Evolutionary conservation across 2,888 invertebrate genomes (phyloP).

Genomic region (Hermaeophaga mercurialis): DNA sequence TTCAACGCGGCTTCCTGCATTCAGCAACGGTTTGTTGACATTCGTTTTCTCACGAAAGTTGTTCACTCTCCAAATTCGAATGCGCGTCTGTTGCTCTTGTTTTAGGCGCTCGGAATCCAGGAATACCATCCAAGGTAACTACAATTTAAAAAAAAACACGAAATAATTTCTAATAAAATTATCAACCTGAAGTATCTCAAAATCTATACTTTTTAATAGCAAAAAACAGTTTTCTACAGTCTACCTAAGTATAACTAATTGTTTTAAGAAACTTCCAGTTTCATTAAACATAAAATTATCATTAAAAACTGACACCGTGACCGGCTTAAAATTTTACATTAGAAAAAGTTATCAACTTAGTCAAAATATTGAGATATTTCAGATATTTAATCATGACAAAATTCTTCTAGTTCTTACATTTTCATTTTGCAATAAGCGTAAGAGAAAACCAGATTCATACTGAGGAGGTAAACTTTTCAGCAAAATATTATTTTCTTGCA

Average conservation of each 20-base stretch:
- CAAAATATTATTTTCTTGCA: slow-evolving; percentile 71
- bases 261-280: not conserved
- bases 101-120: slow-evolving; percentile 65
- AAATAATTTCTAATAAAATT: not conserved
- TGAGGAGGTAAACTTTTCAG: slow-evolving; percentile 74
- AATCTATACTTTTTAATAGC: too few relatives aligned
- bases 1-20: slow-evolving; percentile 50
- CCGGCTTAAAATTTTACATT: too few relatives aligned
- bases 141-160: slow-evolving; percentile 24
- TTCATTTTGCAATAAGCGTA: slow-evolving; percentile 66
- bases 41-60: slow-evolving; percentile 59
- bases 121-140: slow-evolving; percentile 72
- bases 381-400: too few relatives aligned
- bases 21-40: slow-evolving; percentile 50
- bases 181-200: not conserved
- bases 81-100: slow-evolving; percentile 59
- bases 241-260: too few relatives aligned
- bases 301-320: slow-evolving; percentile 7
- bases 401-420: slow-evolving; percentile 60
- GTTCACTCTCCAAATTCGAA: slow-evolving; percentile 63
- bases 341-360: too few relatives aligned
- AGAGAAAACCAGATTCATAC: slow-evolving; percentile 70
- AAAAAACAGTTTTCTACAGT: too few relatives aligned
- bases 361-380: too few relatives aligned
- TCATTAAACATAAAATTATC: not conserved